phyloP scores from a whole-genome alignment of 2,797 vertebrate genomes.

The Acrossocheilus wenchowensis region DNA sequence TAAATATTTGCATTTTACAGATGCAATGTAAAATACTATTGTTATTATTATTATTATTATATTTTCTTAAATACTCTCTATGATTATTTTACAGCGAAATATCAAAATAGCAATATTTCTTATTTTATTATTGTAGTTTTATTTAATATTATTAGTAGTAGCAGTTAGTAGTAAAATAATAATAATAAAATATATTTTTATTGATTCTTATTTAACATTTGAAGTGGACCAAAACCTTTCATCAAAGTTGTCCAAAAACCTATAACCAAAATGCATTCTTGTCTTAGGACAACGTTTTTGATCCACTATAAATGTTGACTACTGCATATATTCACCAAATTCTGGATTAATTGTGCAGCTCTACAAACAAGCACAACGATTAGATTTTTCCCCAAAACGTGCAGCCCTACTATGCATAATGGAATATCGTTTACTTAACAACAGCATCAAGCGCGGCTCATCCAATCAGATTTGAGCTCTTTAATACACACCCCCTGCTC shows the following conservation, averaged over 20 bases:
- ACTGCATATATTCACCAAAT: background rate
- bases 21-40: background rate
- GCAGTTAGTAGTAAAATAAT: background rate
- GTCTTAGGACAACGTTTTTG: no score
- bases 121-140: no score
- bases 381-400: background rate
- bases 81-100: background rate
- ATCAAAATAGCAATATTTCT: background rate
- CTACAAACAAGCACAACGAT: background rate
- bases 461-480: background rate
- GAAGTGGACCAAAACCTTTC: no score
- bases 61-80: background rate
- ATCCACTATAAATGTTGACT: no score
- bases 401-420: no score
- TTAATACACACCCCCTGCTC: constrained; percentile 91
- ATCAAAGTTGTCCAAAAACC: background rate
- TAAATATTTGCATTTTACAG: background rate
- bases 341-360: background rate
- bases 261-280: no score
- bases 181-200: no score
- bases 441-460: background rate
- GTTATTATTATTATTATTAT: no score
- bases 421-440: background rate
- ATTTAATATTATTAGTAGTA: no score
- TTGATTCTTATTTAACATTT: no score